Percentiles rank a stretch among this genome's conserved stretches.
These are phyloP conservation scores for Cyrtonyx montezumae DNA, from an alignment of 2,113 vertebrate species.

Conservation along the genomic window DNA sequence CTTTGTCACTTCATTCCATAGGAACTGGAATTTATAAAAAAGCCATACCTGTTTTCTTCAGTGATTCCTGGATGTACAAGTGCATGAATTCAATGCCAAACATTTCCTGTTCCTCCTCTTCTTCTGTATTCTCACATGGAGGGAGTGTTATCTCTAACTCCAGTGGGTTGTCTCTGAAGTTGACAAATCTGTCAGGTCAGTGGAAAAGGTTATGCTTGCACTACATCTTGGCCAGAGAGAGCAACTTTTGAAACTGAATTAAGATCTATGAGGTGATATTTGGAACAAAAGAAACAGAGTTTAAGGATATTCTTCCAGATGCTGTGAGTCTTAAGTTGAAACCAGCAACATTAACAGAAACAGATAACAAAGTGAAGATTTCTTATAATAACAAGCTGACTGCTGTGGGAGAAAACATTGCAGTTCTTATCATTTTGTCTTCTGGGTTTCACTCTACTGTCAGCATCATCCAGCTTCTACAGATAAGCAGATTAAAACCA, in stretches of 20 bases:
- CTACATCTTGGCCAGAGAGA: neutral
- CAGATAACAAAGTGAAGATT: neutral
- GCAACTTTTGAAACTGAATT: neutral
- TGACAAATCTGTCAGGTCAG: constrained; percentile 89
- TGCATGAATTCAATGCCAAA: constrained; percentile 94
- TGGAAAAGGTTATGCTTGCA: constrained; percentile 35
- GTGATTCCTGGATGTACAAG: constrained; percentile 86
- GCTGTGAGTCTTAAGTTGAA: neutral
- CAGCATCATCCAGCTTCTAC: neutral
- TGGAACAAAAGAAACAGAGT: neutral
- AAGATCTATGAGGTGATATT: neutral
- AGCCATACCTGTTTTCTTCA: constrained; percentile 64
- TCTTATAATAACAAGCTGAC: neutral
- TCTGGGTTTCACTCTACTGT: neutral
- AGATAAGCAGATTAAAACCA: neutral
- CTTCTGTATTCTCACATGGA: constrained; percentile 62
- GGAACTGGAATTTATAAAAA: neutral
- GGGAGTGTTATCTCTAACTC: constrained; percentile 84
- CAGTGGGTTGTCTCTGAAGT: constrained; percentile 95
- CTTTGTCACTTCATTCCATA: neutral
- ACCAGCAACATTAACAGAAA: neutral
- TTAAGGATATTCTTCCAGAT: neutral
- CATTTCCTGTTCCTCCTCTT: constrained; percentile 88
- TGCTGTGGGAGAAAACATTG: neutral
- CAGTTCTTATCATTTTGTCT: neutral